Evolutionary conservation across 2,113 vertebrate genomes (phyloP), one percentile per base, ranked within the genome.

Genomic region (Pelusios castaneus): DNA sequence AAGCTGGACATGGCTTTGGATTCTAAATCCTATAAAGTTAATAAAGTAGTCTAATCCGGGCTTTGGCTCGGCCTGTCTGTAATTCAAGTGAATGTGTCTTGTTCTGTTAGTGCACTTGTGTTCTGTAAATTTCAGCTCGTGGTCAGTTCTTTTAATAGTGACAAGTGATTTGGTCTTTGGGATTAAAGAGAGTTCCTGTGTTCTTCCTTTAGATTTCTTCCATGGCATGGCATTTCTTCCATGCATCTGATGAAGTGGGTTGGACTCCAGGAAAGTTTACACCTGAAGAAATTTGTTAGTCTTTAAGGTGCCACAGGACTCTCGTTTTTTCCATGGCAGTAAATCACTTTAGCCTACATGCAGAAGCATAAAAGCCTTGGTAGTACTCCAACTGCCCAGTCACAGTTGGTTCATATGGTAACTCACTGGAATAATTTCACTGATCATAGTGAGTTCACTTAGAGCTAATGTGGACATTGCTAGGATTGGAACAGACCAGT

Each of bases 31-130:
- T 2, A 79, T 5, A 31, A 83, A 54, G 90, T 7, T 55, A 78
- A 22, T 1, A 10, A 10, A 10, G 10, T 0, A 22, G 51, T 52
- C 17, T 84, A 25, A 77, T 5, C 34, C 41, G 25, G 0, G 0
- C 45, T 78, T 80, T 88, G 25, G 29, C 24, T 58, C 29, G 27
- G 24, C 29, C 29, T 58, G 25, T 29, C 24, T 11, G 24, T 58
- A 58, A 58, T 58, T 29, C 24, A 58, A 29, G n/a, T 34, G 81
- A 84, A 54, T 55, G 45, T 17, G 34, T 56, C 45, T 47, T 14
- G 16, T 90, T 85, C 52, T 80, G 9, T 11, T 82, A 58, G 75
- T 11, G 12, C 21, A 2, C 58, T 31, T 1, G 7, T 5, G 78
- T 80, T 11, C 41, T 58, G 43, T 63, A 22, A 67, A 41, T 27